A percentile compares a stretch with the other conserved stretches of the same genome.
phyloP scores from a whole-genome alignment of 2,888 invertebrate genomes.

The Tribolium freemani region DNA sequence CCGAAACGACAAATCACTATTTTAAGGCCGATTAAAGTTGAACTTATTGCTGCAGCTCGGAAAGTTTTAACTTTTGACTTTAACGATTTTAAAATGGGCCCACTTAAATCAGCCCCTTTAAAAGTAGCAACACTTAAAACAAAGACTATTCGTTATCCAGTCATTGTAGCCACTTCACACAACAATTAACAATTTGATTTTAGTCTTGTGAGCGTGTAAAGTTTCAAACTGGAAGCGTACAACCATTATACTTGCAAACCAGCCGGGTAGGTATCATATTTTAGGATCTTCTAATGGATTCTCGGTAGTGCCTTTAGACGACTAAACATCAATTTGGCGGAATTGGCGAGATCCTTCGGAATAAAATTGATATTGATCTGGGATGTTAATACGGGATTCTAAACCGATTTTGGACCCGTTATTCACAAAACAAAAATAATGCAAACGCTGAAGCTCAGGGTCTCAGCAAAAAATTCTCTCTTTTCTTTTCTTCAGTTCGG shows the following conservation, averaged over 20 bases:
- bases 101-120: not conserved
- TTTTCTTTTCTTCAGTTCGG: no score
- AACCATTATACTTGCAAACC: conserved; percentile 37
- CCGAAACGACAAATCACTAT: conserved; percentile 19
- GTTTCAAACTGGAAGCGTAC: not conserved
- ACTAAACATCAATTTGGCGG: conserved; percentile 28
- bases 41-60: conserved; percentile 4
- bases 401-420: not conserved
- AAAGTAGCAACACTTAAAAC: not conserved
- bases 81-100: not conserved
- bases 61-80: not conserved
- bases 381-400: not conserved
- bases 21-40: conserved; percentile 15
- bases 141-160: not conserved
- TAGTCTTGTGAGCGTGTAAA: conserved; percentile 5
- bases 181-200: conserved; percentile 13
- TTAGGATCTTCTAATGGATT: conserved; percentile 37
- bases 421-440: not conserved
- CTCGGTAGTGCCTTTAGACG: conserved; percentile 4
- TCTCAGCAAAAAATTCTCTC: no score
- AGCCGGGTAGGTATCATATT: conserved; percentile 29
- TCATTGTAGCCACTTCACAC: not conserved
- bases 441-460: not conserved
- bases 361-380: not conserved
- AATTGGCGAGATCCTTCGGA: not conserved